Base-by-base conservation (phyloP, 2,797 vertebrate species). In the Antennarius maculatus region DNA sequence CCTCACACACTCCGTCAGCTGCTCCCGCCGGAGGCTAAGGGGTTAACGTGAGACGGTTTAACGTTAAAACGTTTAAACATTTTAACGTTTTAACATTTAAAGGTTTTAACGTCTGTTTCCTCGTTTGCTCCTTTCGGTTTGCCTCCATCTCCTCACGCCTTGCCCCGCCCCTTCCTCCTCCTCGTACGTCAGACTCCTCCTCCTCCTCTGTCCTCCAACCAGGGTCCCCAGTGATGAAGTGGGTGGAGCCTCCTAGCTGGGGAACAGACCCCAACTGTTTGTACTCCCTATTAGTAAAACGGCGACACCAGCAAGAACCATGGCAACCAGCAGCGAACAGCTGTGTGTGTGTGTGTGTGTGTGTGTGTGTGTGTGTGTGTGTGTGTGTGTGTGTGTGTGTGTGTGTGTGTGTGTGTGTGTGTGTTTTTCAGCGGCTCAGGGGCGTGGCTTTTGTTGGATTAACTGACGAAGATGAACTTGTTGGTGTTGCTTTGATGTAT, bases 221-320 rank as follows among this genome's bases (percentile, higher is more conserved):
- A 16, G 23, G 18, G 42, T 48, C 39, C 51, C 53, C 42, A 39
- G 27, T 79, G 61, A 76, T 81, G 73, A 53, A 60, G 67, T 66
- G 48, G 79, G 59, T 50, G 47, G 69, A 43, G 55, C 54, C 14
- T 28, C 70, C 53, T 42, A 71, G 73, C 75, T 69, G 66, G 42
- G 56, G 77, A 84, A 88, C 85, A 90, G 70, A 83, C 79, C 59
- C 64, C 43, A 46, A 82, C 83, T 87, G 83, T 86, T 83, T 67
- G 57, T 54, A 13, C n/a, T 49, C 83, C 81, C 85, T 84, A 90
- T 89, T 86, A 86, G 87, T 87, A 90, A 89, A 89, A 86, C 80
- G 18, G 53, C 63, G 79, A 85, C 83, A 85, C 64, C 69, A 64
- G 59, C 54, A 53, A 80, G 52, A 86, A 77, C 81, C 88, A 90